Evolutionary conservation across 2,797 vertebrate genomes (phyloP).

Genomic region (Anguilla marmorata): DNA sequence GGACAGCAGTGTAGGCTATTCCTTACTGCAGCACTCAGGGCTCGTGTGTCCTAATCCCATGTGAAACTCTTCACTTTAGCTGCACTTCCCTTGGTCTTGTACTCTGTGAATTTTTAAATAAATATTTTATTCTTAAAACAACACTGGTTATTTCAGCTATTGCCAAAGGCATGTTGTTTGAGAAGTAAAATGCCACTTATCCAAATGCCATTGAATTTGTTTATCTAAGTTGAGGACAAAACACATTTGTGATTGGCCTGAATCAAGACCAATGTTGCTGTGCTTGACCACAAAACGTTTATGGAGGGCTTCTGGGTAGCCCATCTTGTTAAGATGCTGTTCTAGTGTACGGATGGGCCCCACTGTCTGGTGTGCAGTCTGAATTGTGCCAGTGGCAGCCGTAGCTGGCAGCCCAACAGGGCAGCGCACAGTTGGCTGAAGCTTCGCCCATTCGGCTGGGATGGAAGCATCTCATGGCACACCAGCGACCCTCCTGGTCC

Average conservation of each 20-base stretch:
- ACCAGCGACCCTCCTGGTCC: background rate
- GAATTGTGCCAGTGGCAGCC: too few species aligned
- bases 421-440: background rate
- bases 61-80: background rate
- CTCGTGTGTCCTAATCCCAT: background rate
- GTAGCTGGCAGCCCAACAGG: background rate
- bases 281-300: background rate
- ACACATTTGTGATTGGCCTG: background rate
- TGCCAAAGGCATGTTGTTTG: background rate
- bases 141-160: background rate
- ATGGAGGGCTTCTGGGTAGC: background rate
- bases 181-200: background rate
- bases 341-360: background rate
- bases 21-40: background rate
- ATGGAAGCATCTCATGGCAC: background rate
- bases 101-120: background rate
- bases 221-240: background rate
- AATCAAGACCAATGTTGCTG: background rate
- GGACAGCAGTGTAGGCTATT: background rate
- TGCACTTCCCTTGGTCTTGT: background rate
- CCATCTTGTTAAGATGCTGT: background rate
- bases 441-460: background rate
- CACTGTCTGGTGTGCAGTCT: background rate
- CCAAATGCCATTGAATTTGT: background rate
- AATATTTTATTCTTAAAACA: background rate